Evolutionary conservation across 1,140 invertebrate species (phyloP).

Genomic region (Nymphalis io): DNA sequence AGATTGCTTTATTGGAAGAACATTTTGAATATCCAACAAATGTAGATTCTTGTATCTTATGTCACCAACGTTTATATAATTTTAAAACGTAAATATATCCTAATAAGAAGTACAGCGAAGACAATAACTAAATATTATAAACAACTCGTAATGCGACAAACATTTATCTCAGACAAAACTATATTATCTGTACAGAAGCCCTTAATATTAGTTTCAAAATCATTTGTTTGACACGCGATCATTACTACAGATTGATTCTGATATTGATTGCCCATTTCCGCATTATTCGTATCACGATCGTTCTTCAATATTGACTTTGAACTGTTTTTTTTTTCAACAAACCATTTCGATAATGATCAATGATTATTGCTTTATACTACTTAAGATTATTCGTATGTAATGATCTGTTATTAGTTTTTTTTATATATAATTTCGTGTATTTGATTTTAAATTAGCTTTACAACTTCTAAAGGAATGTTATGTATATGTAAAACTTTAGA

Average conservation of each 20-base stretch:
- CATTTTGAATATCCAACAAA: too few relatives aligned
- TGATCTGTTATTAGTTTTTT: background rate
- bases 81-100: too few relatives aligned
- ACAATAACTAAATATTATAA: too few relatives aligned
- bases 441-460: constrained; percentile 4
- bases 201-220: constrained; percentile 68
- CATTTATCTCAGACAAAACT: background rate
- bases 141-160: background rate
- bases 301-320: constrained; percentile 42
- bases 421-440: background rate
- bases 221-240: constrained; percentile 68
- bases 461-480: too few relatives aligned
- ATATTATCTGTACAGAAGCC: constrained; percentile 16
- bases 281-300: constrained; percentile 58
- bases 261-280: constrained; percentile 75
- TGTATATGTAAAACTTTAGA: too few relatives aligned
- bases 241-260: constrained; percentile 68
- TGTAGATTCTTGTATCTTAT: too few relatives aligned
- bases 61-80: too few relatives aligned
- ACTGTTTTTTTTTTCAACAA: constrained; percentile 31
- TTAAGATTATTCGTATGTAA: constrained; percentile 12
- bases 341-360: constrained; percentile 26
- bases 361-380: constrained; percentile 23
- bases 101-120: too few relatives aligned
- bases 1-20: too few relatives aligned